Evolutionary conservation across 2,113 vertebrate genomes (phyloP).

Genomic region (Amphiprion percula): DNA sequence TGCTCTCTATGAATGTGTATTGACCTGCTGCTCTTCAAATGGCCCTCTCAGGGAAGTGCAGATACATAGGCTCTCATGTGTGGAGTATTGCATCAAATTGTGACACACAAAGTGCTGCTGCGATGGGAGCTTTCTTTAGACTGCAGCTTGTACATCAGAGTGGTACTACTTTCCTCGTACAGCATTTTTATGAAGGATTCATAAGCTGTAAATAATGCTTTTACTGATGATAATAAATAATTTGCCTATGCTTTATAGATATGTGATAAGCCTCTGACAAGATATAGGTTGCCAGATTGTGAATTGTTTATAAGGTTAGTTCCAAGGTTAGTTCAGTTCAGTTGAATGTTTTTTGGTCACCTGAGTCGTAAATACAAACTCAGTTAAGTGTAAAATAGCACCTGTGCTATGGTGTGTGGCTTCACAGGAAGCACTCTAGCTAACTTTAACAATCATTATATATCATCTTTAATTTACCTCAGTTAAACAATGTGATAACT

Average conservation of each 20-base stretch:
- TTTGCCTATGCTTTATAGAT: neutral
- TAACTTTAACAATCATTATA: too few relatives aligned
- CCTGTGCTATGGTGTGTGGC: too few relatives aligned
- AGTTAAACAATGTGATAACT: too few relatives aligned
- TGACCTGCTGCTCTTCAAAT: slow-evolving; percentile 80
- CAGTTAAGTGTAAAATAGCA: too few relatives aligned
- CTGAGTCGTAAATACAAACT: too few relatives aligned
- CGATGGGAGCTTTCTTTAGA: slow-evolving; percentile 42
- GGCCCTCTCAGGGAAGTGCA: slow-evolving; percentile 65
- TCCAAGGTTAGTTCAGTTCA: too few relatives aligned
- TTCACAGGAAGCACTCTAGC: too few relatives aligned
- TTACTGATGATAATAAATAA: neutral
- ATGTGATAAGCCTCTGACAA: neutral
- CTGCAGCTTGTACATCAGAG: slow-evolving; percentile 10
- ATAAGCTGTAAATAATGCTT: neutral
- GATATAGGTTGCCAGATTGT: too few relatives aligned
- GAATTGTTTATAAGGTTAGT: too few relatives aligned
- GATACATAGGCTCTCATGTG: slow-evolving; percentile 60
- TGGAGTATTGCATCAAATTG: slow-evolving; percentile 62
- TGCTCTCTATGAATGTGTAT: slow-evolving; percentile 82
- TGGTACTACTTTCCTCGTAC: slow-evolving; percentile 6
- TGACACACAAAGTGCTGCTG: slow-evolving; percentile 36
- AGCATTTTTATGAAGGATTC: neutral
- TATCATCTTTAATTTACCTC: too few relatives aligned
- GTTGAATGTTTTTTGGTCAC: too few relatives aligned